These are phyloP conservation scores for Calidris pygmaea DNA, from an alignment of 2,113 vertebrate genomes.

Conservation along the genomic window DNA sequence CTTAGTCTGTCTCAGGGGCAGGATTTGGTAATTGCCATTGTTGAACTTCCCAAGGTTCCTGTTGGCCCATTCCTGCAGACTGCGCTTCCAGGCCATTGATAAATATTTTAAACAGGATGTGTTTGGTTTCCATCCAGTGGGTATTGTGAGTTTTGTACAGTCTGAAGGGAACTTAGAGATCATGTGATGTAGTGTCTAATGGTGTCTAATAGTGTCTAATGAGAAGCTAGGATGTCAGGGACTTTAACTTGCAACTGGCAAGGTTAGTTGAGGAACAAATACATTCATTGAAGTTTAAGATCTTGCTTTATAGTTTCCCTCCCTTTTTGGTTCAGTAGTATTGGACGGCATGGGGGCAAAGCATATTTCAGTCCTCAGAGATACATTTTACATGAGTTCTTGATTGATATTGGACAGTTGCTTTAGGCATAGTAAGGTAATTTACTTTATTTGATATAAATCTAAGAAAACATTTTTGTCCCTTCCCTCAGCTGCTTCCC, in stretches of 20 bases:
- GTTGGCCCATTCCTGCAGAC: not conserved
- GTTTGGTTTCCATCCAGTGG: not conserved
- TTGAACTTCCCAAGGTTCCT: not conserved
- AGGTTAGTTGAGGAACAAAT: not conserved
- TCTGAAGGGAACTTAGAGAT: not conserved
- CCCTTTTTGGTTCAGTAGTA: not conserved
- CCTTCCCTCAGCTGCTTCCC: not conserved
- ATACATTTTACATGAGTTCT: fast-evolving
- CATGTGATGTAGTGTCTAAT: not conserved
- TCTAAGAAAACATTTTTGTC: not conserved
- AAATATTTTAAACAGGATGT: not conserved
- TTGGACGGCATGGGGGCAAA: not conserved
- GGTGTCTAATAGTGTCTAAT: too few species aligned
- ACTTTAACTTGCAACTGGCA: not conserved
- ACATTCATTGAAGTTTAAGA: not conserved
- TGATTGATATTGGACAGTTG: not conserved
- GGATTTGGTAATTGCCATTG: not conserved
- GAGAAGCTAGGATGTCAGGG: not conserved
- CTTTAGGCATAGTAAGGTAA: not conserved
- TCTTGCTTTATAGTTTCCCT: not conserved
- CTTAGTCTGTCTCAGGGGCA: not conserved
- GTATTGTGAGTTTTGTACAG: not conserved
- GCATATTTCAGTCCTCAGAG: not conserved
- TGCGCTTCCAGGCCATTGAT: not conserved
- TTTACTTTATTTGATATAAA: not conserved